A percentile compares a stretch with the other conserved stretches of the same genome.
These are phyloP conservation scores for Coreius guichenoti DNA, from an alignment of 2,797 vertebrate genomes.

Conservation along the genomic window DNA sequence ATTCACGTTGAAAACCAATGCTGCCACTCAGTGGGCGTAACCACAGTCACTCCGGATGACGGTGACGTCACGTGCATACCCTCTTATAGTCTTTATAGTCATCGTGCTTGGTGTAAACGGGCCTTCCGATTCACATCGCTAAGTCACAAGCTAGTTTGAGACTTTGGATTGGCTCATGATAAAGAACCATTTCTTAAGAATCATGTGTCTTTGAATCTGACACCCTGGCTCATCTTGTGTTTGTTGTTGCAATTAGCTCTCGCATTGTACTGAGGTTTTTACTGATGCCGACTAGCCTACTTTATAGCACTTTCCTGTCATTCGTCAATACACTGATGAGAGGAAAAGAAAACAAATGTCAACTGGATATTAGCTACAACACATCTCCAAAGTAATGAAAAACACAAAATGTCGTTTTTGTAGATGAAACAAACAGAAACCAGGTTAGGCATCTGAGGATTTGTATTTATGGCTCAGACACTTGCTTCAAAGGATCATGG, in stretches of 20 bases:
- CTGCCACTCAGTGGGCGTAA: no score
- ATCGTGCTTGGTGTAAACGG: neutral
- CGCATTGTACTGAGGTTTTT: neutral
- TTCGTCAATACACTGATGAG: conserved; percentile 1
- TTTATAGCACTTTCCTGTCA: neutral
- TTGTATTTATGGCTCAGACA: conserved; percentile 30
- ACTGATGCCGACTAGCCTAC: neutral
- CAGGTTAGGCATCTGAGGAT: conserved; percentile 21
- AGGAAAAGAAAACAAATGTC: neutral
- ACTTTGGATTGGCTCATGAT: neutral
- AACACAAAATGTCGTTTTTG: neutral
- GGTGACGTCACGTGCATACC: no score
- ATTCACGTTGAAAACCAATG: no score
- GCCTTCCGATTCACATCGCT: neutral
- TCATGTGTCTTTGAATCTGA: neutral
- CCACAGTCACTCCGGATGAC: no score
- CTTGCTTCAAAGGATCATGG: conserved; percentile 5
- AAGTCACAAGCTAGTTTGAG: neutral
- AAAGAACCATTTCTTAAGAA: neutral
- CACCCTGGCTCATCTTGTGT: neutral
- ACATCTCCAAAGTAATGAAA: neutral
- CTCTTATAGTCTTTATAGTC: neutral
- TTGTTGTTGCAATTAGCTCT: conserved; percentile 20
- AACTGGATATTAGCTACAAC: neutral
- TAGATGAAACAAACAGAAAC: conserved; percentile 23